phyloP scores from a whole-genome alignment of 2,113 vertebrate genomes.

The Albula goreensis region DNA sequence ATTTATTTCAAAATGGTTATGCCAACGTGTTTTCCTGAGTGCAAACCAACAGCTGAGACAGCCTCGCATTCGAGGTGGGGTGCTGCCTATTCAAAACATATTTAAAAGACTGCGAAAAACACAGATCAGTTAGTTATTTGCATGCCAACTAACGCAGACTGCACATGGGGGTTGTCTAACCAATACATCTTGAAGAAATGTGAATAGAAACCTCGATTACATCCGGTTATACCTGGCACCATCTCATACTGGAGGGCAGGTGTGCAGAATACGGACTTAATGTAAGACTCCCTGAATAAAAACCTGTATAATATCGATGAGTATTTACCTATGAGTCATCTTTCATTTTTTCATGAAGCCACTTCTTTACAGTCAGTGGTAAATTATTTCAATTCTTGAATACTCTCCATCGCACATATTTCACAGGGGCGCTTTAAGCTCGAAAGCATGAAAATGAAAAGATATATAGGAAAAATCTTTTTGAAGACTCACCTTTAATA shows the following conservation, averaged over 20 bases:
- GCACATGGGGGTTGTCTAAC: not conserved
- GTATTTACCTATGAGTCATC: not conserved
- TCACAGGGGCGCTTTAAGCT: not conserved
- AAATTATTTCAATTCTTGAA: not conserved
- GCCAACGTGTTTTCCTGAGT: not conserved
- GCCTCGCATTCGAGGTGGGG: slow-evolving; percentile 16
- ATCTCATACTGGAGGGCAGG: not conserved
- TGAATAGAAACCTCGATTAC: not conserved
- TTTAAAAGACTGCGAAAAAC: not conserved
- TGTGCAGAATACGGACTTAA: not conserved
- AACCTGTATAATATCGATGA: not conserved
- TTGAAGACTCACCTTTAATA: not conserved
- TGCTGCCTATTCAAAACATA: not conserved
- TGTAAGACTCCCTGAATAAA: not conserved
- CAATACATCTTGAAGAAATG: not conserved
- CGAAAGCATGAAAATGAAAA: not conserved
- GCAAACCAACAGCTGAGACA: not conserved
- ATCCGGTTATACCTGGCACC: not conserved
- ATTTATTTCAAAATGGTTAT: not conserved
- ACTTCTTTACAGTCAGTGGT: not conserved
- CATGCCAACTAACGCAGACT: not conserved
- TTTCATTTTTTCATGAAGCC: not conserved
- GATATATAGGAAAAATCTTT: not conserved
- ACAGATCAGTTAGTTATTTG: slow-evolving; percentile 1
- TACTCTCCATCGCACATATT: not conserved